phyloP scores from a whole-genome alignment of 2,888 invertebrate species.

The Drosophila aldrichi region DNA sequence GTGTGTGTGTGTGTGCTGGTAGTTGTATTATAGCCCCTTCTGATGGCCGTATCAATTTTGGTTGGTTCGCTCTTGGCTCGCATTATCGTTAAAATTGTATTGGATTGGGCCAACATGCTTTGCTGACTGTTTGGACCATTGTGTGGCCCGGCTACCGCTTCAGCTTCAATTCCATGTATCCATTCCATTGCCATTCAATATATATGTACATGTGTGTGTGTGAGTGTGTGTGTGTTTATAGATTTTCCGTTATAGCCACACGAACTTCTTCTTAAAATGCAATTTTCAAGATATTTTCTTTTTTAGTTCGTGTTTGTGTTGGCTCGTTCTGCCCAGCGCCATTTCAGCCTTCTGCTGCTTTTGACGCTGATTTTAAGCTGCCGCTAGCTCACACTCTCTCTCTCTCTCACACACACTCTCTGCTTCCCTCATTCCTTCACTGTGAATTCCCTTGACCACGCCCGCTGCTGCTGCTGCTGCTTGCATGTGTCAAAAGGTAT shows the following conservation, averaged over 20 bases:
- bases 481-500: conserved; percentile 82
- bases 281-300: conserved; percentile 75
- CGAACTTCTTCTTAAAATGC: conserved; percentile 82
- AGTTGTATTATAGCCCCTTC: conserved; percentile 39
- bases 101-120: conserved; percentile 70
- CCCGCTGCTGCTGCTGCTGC: conserved; percentile 44
- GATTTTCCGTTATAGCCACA: conserved; percentile 79
- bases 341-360: conserved; percentile 52
- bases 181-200: conserved; percentile 19
- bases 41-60: conserved; percentile 76
- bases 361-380: conserved; percentile 74
- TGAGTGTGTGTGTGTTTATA: conserved; percentile 57
- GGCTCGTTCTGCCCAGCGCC: conserved; percentile 55
- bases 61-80: conserved; percentile 56
- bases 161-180: conserved; percentile 50
- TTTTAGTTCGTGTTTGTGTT: conserved; percentile 23
- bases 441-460: conserved; percentile 39
- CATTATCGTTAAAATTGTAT: conserved; percentile 80
- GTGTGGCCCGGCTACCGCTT: conserved; percentile 54
- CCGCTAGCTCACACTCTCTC: conserved; percentile 10
- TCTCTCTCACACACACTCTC: background rate
- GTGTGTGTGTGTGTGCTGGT: background rate
- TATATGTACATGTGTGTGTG: conserved; percentile 17
- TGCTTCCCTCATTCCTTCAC: background rate
- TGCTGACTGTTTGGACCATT: conserved; percentile 48